Evolutionary conservation across 2,888 invertebrate species (phyloP).

Genomic region (Dendrolimus pini): DNA sequence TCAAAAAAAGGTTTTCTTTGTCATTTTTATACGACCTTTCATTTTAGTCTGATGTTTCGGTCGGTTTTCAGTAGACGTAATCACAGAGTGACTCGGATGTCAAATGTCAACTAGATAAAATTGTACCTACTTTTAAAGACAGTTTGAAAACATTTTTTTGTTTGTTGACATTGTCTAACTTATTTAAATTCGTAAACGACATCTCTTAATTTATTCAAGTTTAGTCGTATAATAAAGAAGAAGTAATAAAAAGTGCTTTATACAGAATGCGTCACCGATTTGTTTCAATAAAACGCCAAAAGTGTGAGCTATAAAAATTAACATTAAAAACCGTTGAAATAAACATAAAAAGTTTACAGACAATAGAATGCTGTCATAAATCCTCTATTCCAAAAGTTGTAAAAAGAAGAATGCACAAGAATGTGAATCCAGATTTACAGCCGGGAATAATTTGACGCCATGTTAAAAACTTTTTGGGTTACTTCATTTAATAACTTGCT

Average conservation of each 20-base stretch:
- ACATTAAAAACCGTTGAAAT: background rate
- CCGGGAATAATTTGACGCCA: background rate
- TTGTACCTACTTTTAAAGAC: too few species aligned
- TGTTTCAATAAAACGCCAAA: background rate
- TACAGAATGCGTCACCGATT: conserved; percentile 5
- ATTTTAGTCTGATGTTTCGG: too few species aligned
- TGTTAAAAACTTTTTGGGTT: background rate
- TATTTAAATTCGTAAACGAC: too few species aligned
- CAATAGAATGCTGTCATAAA: background rate
- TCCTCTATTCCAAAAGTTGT: background rate
- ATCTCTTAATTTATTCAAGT: too few species aligned
- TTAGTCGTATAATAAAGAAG: background rate
- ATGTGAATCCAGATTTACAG: background rate
- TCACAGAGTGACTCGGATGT: too few species aligned
- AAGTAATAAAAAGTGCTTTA: conserved; percentile 3
- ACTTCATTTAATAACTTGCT: too few species aligned
- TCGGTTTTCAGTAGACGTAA: too few species aligned
- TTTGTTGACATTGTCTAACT: too few species aligned
- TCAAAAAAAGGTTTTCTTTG: too few species aligned
- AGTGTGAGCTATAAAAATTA: background rate
- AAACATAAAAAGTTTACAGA: background rate
- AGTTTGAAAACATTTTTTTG: too few species aligned
- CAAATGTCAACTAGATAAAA: too few species aligned
- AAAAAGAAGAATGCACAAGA: background rate
- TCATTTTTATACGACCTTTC: too few species aligned